phyloP scores from a whole-genome alignment of 2,888 invertebrate genomes.

The Cryptosula pallasiana region DNA sequence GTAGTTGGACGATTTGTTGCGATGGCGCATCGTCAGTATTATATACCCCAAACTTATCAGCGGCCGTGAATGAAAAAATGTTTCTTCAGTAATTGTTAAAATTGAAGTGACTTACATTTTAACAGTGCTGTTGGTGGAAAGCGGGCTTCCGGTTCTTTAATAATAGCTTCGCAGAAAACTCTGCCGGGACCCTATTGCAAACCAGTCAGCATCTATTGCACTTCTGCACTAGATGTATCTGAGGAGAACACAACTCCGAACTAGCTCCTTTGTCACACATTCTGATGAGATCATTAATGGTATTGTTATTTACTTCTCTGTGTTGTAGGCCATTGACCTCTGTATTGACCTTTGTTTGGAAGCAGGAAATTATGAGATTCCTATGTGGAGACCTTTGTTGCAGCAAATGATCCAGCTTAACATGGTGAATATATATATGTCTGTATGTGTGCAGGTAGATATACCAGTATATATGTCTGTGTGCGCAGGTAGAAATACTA shows the following conservation, averaged over 20 bases:
- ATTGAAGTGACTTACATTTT: too few relatives aligned
- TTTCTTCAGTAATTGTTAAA: too few relatives aligned
- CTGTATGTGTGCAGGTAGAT: neutral
- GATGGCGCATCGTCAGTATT: too few relatives aligned
- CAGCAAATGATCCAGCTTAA: slow-evolving; percentile 9
- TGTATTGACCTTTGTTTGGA: slow-evolving; percentile 7
- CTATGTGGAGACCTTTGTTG: neutral
- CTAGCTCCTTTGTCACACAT: neutral
- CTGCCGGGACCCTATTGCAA: too few relatives aligned
- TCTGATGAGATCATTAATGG: neutral
- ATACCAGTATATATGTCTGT: neutral
- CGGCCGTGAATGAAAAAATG: too few relatives aligned
- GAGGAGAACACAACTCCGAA: neutral
- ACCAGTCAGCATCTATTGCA: too few relatives aligned
- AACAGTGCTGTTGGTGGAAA: too few relatives aligned
- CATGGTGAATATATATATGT: slow-evolving; percentile 1
- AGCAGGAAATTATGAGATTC: neutral
- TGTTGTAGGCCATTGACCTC: neutral
- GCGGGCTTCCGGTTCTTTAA: too few relatives aligned
- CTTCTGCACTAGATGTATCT: too few relatives aligned
- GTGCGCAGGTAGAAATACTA: neutral
- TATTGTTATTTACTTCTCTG: neutral
- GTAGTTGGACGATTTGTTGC: too few relatives aligned
- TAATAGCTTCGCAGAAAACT: too few relatives aligned
- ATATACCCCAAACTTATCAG: too few relatives aligned